phyloP scores from a whole-genome alignment of 2,797 vertebrate genomes.

The Bovichtus diacanthus region DNA sequence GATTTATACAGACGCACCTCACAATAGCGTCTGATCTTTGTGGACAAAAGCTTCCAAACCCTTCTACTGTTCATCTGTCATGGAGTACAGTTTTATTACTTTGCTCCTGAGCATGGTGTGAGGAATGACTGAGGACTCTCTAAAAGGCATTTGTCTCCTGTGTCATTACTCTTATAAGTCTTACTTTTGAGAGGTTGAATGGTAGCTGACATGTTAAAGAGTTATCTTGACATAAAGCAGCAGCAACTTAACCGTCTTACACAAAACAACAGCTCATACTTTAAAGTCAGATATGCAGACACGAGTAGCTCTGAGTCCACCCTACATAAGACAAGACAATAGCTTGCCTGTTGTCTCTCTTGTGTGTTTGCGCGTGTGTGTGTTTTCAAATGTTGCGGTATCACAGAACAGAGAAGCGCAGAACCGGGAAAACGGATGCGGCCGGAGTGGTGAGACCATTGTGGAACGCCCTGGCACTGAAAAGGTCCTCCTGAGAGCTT shows the following conservation, averaged over 20 bases:
- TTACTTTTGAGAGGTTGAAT: constrained; percentile 11
- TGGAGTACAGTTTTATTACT: constrained; percentile 26
- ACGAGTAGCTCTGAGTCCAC: constrained; percentile 46
- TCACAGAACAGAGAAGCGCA: constrained; percentile 44
- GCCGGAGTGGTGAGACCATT: constrained; percentile 66
- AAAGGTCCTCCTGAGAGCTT: constrained; percentile 70
- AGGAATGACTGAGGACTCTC: constrained; percentile 1
- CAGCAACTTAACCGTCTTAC: constrained; percentile 32
- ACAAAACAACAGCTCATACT: constrained; percentile 52
- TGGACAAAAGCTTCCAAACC: constrained; percentile 62
- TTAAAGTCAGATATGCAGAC: constrained; percentile 55
- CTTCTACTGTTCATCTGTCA: constrained; percentile 47
- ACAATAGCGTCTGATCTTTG: constrained; percentile 68
- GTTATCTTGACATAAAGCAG: constrained; percentile 22
- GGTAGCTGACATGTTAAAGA: constrained; percentile 30
- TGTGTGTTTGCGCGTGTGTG: constrained; percentile 15
- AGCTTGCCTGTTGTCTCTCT: constrained; percentile 67
- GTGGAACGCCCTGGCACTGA: constrained; percentile 58
- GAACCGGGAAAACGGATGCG: constrained; percentile 68
- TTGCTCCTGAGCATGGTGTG: constrained; percentile 6
- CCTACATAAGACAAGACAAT: constrained; percentile 70
- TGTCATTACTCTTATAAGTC: constrained; percentile 2
- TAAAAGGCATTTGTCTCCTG: constrained; percentile 16
- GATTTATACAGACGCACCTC: constrained; percentile 51
- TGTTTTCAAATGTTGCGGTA: constrained; percentile 43